Evolutionary conservation across 2,113 vertebrate species (phyloP).

Genomic region (Todiramphus chloris): DNA sequence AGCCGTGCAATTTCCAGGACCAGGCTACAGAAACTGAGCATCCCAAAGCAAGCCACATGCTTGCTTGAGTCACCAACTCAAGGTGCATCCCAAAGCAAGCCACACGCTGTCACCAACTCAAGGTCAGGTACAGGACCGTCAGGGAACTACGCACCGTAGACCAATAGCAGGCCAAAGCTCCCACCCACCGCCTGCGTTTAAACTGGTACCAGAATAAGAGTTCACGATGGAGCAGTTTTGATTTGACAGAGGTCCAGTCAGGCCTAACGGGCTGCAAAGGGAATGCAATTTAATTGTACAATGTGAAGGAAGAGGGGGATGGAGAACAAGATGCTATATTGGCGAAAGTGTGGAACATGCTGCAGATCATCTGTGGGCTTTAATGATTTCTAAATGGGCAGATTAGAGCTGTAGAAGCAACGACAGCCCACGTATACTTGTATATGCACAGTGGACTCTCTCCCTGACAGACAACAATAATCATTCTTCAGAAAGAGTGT

Average conservation of each 20-base stretch:
- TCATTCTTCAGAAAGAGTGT: background rate
- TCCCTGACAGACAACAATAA: background rate
- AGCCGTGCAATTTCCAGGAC: background rate
- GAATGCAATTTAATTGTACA: background rate
- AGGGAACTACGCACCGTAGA: background rate
- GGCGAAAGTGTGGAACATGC: background rate
- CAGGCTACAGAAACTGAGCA: background rate
- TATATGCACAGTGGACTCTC: background rate
- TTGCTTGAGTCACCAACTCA: no score
- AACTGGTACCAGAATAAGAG: background rate
- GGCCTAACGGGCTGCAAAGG: background rate
- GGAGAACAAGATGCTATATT: background rate
- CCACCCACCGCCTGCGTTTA: background rate
- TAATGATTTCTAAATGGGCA: background rate
- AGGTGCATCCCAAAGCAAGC: no score
- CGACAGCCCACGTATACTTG: background rate
- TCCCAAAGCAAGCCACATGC: background rate
- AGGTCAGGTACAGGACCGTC: background rate
- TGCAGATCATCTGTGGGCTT: background rate
- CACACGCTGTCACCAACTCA: fast-evolving
- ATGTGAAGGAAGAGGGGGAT: background rate
- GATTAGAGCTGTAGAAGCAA: background rate
- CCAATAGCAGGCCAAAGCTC: background rate
- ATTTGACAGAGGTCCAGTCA: background rate
- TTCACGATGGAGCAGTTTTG: background rate